A percentile compares a stretch with the other conserved stretches of the same genome.
Conservation (phyloP, 2,113 vertebrate genomes). For the Boulengeromyrus knoepffleri region DNA sequence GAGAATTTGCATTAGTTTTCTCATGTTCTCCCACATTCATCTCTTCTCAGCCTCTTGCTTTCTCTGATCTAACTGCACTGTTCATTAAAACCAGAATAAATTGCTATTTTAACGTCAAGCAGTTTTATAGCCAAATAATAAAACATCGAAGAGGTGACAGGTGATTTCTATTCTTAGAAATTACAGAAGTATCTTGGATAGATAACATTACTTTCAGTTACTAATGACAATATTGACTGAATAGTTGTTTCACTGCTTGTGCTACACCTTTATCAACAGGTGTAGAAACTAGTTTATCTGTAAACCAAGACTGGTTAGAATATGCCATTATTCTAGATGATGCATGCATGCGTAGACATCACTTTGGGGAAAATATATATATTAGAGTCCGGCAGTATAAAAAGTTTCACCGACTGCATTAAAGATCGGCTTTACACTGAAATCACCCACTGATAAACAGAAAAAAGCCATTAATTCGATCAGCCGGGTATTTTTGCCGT, state of each 20-base stretch:
- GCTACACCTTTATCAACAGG: not conserved
- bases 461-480: not conserved
- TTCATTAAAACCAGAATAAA: not conserved
- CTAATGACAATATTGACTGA: not conserved
- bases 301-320: not conserved
- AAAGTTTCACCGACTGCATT: not conserved
- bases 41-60: not conserved
- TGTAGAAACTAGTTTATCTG: not conserved
- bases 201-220: not conserved
- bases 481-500: not conserved
- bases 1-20: not conserved
- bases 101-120: not conserved
- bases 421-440: not conserved
- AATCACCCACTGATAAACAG: not conserved
- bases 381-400: not conserved
- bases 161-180: not conserved
- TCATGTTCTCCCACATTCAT: not conserved
- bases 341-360: not conserved
- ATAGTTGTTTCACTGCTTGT: not conserved
- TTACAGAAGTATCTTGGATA: not conserved
- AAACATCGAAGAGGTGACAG: not conserved
- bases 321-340: not conserved
- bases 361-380: not conserved
- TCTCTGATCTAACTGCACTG: not conserved
- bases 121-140: not conserved